phyloP scores from a whole-genome alignment of 92 coral and sea anemone genomes.

The Palythoa grandis region DNA sequence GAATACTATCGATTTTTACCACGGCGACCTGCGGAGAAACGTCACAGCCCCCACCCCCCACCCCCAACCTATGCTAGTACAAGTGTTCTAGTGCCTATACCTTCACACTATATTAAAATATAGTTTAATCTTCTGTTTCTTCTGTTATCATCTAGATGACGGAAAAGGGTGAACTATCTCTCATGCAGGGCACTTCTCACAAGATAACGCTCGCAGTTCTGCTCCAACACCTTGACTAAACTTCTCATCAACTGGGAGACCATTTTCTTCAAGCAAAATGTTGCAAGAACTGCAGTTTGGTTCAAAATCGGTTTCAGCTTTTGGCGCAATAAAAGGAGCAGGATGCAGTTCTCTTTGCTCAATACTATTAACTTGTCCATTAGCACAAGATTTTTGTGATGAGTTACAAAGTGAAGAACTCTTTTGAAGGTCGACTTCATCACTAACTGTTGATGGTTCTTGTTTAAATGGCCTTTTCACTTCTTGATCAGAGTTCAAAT shows the following conservation, averaged over 20 bases:
- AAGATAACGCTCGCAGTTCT: slow-evolving; percentile 22
- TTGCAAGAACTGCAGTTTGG: neutral
- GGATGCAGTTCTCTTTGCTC: neutral
- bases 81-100: too few species aligned
- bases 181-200: slow-evolving; percentile 60
- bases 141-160: too few species aligned
- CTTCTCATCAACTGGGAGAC: slow-evolving; percentile 37
- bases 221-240: slow-evolving; percentile 11
- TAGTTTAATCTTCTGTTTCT: too few species aligned
- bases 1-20: too few species aligned
- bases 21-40: too few species aligned
- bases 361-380: neutral
- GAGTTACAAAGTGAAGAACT: neutral
- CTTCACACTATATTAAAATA: too few species aligned
- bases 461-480: neutral
- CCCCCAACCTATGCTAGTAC: too few species aligned
- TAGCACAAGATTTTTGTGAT: neutral
- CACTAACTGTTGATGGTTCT: neutral
- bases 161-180: too few species aligned
- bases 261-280: slow-evolving; percentile 15
- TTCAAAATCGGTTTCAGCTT: neutral
- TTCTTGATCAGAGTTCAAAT: neutral
- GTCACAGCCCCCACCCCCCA: too few species aligned
- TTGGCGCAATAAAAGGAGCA: neutral
- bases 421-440: neutral